Evolutionary conservation across 2,888 invertebrate species (phyloP).

Genomic region (Leptopilina myrica): DNA sequence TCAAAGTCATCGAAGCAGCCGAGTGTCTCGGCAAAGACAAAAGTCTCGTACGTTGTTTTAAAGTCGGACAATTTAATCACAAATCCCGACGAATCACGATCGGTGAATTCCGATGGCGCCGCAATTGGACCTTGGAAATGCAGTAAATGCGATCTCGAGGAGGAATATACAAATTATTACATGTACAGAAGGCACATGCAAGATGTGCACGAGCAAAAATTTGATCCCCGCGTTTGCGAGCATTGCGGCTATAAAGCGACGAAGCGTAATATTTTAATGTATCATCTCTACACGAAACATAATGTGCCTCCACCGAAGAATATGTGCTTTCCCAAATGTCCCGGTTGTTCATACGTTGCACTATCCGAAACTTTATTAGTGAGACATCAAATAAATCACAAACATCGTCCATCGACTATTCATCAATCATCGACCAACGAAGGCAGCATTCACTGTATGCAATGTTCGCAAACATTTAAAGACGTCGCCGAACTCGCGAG

Average conservation of each 20-base stretch:
- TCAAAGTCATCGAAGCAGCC: conserved; percentile 67
- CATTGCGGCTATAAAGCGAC: conserved; percentile 88
- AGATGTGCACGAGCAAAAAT: conserved; percentile 87
- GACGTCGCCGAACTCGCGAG: conserved; percentile 66
- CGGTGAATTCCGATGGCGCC: conserved; percentile 60
- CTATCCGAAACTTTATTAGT: conserved; percentile 84
- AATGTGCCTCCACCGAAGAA: conserved; percentile 84
- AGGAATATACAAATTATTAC: conserved; percentile 85
- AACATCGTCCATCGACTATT: conserved; percentile 70
- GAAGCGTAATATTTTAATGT: conserved; percentile 85
- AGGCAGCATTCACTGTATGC: conserved; percentile 64
- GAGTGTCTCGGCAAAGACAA: conserved; percentile 69
- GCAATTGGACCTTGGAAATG: conserved; percentile 90
- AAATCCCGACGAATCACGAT: conserved; percentile 57
- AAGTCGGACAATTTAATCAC: conserved; percentile 74
- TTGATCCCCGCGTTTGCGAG: conserved; percentile 88
- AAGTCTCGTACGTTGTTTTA: conserved; percentile 78
- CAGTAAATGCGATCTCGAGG: conserved; percentile 82
- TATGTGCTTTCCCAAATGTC: conserved; percentile 88
- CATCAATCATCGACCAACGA: conserved; percentile 54
- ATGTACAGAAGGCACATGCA: conserved; percentile 89
- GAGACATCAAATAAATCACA: conserved; percentile 84
- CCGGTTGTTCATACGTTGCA: conserved; percentile 86
- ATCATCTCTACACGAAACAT: conserved; percentile 89
- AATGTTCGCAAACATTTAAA: conserved; percentile 67